These are phyloP conservation scores for Anthoscopus minutus DNA, from an alignment of 2,113 vertebrate species.

Conservation along the genomic window DNA sequence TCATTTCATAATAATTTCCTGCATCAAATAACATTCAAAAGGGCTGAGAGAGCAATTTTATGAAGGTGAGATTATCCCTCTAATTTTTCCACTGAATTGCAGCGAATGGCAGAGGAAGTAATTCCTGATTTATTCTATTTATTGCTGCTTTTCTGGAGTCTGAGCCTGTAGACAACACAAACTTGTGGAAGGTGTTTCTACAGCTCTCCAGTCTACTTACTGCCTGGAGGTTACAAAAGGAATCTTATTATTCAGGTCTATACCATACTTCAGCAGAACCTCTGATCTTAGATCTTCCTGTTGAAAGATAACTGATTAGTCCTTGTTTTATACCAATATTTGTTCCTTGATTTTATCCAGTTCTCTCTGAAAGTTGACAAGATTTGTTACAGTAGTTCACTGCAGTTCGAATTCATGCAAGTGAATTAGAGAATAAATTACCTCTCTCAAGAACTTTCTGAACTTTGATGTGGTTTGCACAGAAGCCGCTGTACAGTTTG, in stretches of 20 bases:
- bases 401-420: not conserved
- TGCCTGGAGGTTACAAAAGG: not conserved
- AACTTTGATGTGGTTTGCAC: constrained; percentile 96
- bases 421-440: constrained; percentile 55
- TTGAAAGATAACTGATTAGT: not conserved
- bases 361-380: not conserved
- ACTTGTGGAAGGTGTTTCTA: not conserved
- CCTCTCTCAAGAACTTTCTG: constrained; percentile 97
- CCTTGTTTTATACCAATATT: not conserved
- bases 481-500: constrained; percentile 97
- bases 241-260: not conserved
- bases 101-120: not conserved
- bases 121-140: not conserved
- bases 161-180: not conserved
- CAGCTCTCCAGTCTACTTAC: not conserved
- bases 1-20: not conserved
- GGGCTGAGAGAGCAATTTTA: not conserved
- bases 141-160: not conserved
- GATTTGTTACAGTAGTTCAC: not conserved
- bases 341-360: not conserved
- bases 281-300: not conserved
- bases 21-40: not conserved
- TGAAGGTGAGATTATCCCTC: not conserved
- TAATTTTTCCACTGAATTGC: not conserved
- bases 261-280: not conserved